These are phyloP conservation scores for Drosophila trapezifrons DNA, from an alignment of 1,140 invertebrate genomes.

Conservation along the genomic window DNA sequence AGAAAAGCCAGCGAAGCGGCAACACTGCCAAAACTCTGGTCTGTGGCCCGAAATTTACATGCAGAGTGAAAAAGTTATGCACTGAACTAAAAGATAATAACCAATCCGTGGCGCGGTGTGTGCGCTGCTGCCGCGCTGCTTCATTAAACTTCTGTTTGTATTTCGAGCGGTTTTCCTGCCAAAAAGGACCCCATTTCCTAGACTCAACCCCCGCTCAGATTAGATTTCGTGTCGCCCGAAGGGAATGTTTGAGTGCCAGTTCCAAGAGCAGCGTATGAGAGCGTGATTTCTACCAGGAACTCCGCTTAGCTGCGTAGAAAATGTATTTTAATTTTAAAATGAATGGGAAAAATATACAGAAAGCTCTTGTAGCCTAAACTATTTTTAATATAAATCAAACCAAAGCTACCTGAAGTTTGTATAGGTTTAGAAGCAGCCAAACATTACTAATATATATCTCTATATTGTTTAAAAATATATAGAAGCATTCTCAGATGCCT, in stretches of 20 bases:
- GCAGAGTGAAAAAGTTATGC: conserved; percentile 80
- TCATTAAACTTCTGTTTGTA: conserved; percentile 71
- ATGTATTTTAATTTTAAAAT: not conserved
- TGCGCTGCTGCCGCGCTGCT: conserved; percentile 27
- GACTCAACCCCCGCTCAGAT: not conserved
- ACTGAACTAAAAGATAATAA: conserved; percentile 79
- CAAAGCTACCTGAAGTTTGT: too few species aligned
- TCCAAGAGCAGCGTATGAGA: not conserved
- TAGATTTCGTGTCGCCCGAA: conserved; percentile 6
- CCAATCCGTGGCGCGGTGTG: conserved; percentile 66
- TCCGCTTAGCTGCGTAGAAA: too few species aligned
- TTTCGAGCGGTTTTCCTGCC: conserved; percentile 30
- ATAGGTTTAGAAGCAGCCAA: too few species aligned
- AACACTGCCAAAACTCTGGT: conserved; percentile 38
- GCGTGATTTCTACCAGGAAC: too few species aligned
- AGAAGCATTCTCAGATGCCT: too few species aligned
- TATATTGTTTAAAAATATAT: too few species aligned
- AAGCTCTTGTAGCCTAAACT: too few species aligned
- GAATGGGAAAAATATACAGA: too few species aligned
- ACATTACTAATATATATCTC: too few species aligned
- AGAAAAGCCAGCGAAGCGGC: conserved; percentile 11
- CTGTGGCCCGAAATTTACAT: conserved; percentile 68
- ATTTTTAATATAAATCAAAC: too few species aligned
- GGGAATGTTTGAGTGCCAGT: not conserved
- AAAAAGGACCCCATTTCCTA: conserved; percentile 22